Base-by-base conservation (phyloP, 2,888 invertebrate genomes). In the Heliconius charithonia region DNA sequence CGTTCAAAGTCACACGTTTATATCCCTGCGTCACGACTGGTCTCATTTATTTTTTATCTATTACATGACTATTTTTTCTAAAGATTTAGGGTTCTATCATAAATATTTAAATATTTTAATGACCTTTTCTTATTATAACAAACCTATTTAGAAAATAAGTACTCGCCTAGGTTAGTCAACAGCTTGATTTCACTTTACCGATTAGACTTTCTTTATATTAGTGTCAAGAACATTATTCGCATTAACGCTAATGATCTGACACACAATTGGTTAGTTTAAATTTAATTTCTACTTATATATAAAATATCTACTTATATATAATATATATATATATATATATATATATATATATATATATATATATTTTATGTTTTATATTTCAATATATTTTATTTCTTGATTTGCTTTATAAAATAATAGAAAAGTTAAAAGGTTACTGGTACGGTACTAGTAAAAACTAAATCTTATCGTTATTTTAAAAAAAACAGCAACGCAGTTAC, bases 221-320 rank as follows among this genome's bases (percentile, higher is more conserved):
- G 37, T 75, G 65, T 72, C 51, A 77, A 62, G 74, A 78, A 76
- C 76, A 82, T 80, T 82, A 83, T 84, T 83, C 75, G 77, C 79
- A 80, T 81, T 83, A 83, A 80, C 25, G 76, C 25, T 79, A 82
- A 80, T 80, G 74, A 77, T 74, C 27, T 76, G 76, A 75, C 73
- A 73, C n/a, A 62, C 62, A 66, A 67, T 76, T 76, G 51, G 19
- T 29, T 41, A 51, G 16, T 32, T 16, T 37, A 37, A 37, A 37
- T 32, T 32, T 7, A 32, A 32, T 32, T 32, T 32, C 32, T 29
- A 29, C 29, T 29, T 29, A 29, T 29, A 29, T 4, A 29, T 29
- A 29, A n/a, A n/a, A n/a, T n/a, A n/a, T 32, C 32, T 29, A 29
- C 29, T 29, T 29, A 29, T 29, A 29, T 4, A 29, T 29, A 29